Base-by-base conservation (phyloP, 2,888 invertebrate genomes). In the Rhynchonema sp. region DNA sequence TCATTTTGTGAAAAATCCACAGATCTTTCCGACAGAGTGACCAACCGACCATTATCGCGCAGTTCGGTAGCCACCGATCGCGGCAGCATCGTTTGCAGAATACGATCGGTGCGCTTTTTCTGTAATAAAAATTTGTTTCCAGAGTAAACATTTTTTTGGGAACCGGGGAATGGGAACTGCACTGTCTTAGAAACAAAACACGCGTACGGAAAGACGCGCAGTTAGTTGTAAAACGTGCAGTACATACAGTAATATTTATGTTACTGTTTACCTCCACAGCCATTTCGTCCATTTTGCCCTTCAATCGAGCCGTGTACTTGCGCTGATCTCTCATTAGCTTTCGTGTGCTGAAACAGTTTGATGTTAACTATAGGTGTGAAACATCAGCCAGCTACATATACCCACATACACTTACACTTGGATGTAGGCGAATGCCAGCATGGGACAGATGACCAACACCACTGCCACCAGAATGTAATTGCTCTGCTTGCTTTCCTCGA, bases 31-130 rank as follows among this genome's bases (percentile, higher is more conserved):
- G 17, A 13, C 17, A 17, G 6, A 17, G 9, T 38, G 9, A 25
- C 13, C 30, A 59, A 56, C 28, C 26, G 30, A n/a, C 49, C 49
- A 17, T 56, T 26, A 26, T 56, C 30, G 30, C 49, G 38, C 28
- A 59, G 23, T n/a, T 55, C 59, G 20, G 23, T 26, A 25, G 59
- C 59, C 56, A 59, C 56, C n/a, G 53, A 56, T 38, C 55, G 2
- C 17, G 59, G 59, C 9, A 59, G 59, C 59, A 59, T 55, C 26
- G 49, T 23, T 20, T 59, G 59, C 57, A 59, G 27, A 20, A 59
- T 30, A 22, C n/a, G n/a, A 56, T 59, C 56, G 9, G 59, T 59
- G 23, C 53, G 23, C 6, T 22, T 23, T 53, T 53, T 53, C 53
- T 53, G 25, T 9, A 53, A 25, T 53, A n/a, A n/a, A n/a, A n/a